A percentile compares a stretch with the other conserved stretches of the same genome.
These are phyloP conservation scores for Denticeps clupeoides DNA, from an alignment of 2,797 vertebrate genomes.

Conservation along the genomic window DNA sequence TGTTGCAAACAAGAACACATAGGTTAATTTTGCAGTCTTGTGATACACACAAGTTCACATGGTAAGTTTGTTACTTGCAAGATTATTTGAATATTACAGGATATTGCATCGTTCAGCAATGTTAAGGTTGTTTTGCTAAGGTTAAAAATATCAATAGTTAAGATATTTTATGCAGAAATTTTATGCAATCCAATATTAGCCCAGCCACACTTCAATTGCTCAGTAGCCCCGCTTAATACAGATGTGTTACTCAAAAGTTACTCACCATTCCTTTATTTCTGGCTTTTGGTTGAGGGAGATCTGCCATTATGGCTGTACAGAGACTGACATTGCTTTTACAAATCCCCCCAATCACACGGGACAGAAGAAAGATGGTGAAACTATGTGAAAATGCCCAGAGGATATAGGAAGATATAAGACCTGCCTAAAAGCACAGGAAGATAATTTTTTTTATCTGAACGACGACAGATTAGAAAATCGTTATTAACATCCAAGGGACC, in stretches of 20 bases:
- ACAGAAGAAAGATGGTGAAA: constrained; percentile 85
- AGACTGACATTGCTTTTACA: constrained; percentile 95
- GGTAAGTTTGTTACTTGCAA: no score
- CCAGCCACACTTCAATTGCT: no score
- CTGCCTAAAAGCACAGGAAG: constrained; percentile 51
- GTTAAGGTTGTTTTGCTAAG: no score
- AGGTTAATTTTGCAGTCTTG: no score
- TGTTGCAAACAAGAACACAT: no score
- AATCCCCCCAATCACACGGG: constrained; percentile 81
- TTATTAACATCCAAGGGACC: constrained; percentile 18
- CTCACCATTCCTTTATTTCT: constrained; percentile 90
- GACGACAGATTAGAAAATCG: not conserved
- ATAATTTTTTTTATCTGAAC: not conserved
- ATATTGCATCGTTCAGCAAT: no score
- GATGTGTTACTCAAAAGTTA: not conserved
- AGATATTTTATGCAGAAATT: no score
- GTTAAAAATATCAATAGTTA: no score
- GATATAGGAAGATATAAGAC: constrained; percentile 74
- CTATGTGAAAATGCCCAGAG: constrained; percentile 85
- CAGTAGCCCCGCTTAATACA: no score
- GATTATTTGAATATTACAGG: no score
- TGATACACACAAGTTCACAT: no score
- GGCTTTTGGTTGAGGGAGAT: constrained; percentile 70
- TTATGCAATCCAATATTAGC: no score
- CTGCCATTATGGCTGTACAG: constrained; percentile 82